Evolutionary conservation across 2,113 vertebrate genomes (phyloP).

Genomic region (Siniperca chuatsi): DNA sequence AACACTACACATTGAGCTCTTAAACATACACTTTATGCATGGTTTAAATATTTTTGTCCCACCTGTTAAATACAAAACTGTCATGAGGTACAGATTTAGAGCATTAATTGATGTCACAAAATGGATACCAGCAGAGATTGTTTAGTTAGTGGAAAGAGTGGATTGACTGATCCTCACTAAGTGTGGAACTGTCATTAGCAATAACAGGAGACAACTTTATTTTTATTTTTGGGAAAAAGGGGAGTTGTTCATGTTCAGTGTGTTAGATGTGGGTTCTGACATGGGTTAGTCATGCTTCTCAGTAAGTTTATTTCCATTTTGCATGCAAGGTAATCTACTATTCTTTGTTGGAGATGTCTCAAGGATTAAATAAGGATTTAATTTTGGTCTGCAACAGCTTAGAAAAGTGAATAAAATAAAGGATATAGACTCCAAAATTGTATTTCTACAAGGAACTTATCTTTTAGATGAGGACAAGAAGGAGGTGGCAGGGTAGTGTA

Average conservation of each 20-base stretch:
- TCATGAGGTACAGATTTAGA: not conserved
- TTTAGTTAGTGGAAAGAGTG: not conserved
- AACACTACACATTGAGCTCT: no score
- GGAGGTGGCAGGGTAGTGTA: not conserved
- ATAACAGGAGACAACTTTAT: not conserved
- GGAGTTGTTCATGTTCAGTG: not conserved
- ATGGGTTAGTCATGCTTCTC: not conserved
- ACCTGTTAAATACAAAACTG: no score
- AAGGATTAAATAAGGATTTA: not conserved
- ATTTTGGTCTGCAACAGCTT: not conserved
- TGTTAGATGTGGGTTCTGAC: not conserved
- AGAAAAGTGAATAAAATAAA: not conserved
- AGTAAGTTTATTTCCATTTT: not conserved
- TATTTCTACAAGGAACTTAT: conserved; percentile 17
- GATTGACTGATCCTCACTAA: not conserved
- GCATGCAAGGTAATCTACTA: not conserved
- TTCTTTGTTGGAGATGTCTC: not conserved
- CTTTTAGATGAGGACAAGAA: not conserved
- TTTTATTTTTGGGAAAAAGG: no score
- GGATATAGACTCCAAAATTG: not conserved
- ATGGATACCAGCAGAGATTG: not conserved
- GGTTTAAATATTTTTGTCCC: no score
- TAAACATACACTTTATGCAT: no score
- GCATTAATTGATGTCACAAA: not conserved
- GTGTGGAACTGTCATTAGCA: not conserved